These are phyloP conservation scores for Helicoverpa zea DNA, from an alignment of 1,140 invertebrate genomes.

Conservation along the genomic window DNA sequence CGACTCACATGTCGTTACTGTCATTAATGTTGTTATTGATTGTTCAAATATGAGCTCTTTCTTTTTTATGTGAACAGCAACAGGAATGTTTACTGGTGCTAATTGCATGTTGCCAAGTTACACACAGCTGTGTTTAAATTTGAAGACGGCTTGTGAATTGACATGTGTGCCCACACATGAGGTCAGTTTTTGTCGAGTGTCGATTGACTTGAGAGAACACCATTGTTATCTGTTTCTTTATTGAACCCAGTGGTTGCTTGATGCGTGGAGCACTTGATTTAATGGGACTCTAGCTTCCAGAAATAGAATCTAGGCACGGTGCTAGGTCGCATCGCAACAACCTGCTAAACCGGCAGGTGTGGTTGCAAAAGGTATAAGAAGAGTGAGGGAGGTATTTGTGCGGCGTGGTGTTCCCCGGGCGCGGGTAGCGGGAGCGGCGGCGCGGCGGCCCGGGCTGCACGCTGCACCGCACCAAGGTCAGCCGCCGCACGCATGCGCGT, in stretches of 20 bases:
- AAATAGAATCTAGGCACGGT: slow-evolving; percentile 79
- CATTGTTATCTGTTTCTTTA: slow-evolving; percentile 27
- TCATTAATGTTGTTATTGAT: slow-evolving; percentile 37
- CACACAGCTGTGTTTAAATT: slow-evolving; percentile 8
- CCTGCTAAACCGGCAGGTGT: slow-evolving; percentile 80
- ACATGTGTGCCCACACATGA: neutral
- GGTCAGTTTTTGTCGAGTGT: slow-evolving; percentile 30
- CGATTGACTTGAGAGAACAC: slow-evolving; percentile 16
- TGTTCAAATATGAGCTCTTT: slow-evolving; percentile 12
- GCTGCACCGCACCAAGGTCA: slow-evolving; percentile 82
- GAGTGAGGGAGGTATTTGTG: slow-evolving; percentile 65
- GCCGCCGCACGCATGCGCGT: slow-evolving; percentile 78
- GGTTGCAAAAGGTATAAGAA: slow-evolving; percentile 70
- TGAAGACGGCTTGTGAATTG: neutral
- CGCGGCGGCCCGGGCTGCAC: slow-evolving; percentile 67
- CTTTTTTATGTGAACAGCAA: neutral
- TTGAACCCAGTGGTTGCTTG: slow-evolving; percentile 11
- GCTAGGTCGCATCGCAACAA: slow-evolving; percentile 74
- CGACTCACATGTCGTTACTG: slow-evolving; percentile 55
- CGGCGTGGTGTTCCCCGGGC: slow-evolving; percentile 55
- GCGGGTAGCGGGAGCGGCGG: slow-evolving; percentile 33
- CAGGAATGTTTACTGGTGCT: neutral
- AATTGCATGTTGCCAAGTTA: neutral
- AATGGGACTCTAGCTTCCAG: slow-evolving; percentile 54
- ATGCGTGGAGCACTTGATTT: slow-evolving; percentile 41